Evolutionary conservation across 2,888 invertebrate species (phyloP), one percentile per base, ranked within the genome.

Genomic region (Lithodes maja): DNA sequence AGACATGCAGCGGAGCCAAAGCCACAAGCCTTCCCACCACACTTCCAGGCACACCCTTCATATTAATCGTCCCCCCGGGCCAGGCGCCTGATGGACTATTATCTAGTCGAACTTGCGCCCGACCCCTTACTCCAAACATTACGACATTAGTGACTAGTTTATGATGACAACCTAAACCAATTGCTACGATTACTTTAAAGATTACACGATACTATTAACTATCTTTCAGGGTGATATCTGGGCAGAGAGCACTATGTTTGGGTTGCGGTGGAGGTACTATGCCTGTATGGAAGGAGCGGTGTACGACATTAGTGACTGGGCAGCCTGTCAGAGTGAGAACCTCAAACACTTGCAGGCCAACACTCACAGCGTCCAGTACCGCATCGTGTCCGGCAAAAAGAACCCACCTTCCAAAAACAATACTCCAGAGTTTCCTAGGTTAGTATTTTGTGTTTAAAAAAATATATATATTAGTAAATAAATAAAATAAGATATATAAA

Each of bases 231-330:
- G 98, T 90, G 98, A 98, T 94, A 98, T 98, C 93, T 98, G 99
- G 99, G 98, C 98, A 80, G 99, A 99, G 94, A 97, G 97, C 75
- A 95, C 95, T 12, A 95, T 97, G 94, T 95, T 98, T 94, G 98
- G 98, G 17, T 96, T 98, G 92, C 95, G 97, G 81, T 98, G 98
- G 96, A 97, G 97, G 95, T 99, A 98, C 95, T 98, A 97, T 94
- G 98, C 99, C 85, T 97, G 98, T 93, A 98, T 99, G 98, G 98
- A 99, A 94, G 98, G 98, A 87, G 97, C 97, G 91, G 97, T 99
- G 55, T 99, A 98, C 94, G 98, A 99, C 94, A 98, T 99, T 93
- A 98, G 98, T 79, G 98, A 98, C 94, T 99, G 99, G 99, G 99
- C 98, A 50, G 97, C 97, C 92, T 99, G 99, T 94, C 98, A 98